Base-by-base conservation (phyloP, 2,888 invertebrate genomes). In the Baccha elongata region DNA sequence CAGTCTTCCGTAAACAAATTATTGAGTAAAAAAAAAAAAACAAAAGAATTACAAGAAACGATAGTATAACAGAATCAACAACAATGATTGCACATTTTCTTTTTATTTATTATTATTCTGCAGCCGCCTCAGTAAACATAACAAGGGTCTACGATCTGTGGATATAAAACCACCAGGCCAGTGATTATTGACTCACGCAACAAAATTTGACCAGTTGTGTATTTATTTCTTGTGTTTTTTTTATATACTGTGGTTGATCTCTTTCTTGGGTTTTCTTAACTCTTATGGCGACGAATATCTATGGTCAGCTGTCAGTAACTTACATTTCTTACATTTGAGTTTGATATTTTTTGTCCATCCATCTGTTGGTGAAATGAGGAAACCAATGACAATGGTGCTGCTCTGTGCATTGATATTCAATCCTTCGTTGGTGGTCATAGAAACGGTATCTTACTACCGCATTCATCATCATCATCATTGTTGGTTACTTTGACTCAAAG, bases 121-220 rank as follows among this genome's bases (percentile, higher is more conserved):
- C 52, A 72, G 29, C 29, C 52, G 29, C n/a, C n/a, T 19, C 21
- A 42, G 44, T 44, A 72, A 65, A 78, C 68, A 48, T 42, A 68
- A 32, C 68, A 13, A 37, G 62, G 75, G 81, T 76, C 76, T 81
- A 76, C 46, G 76, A 76, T 71, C 81, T 81, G 29, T 46, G 15
- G 17, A 67, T 52, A 65, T 52, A 65, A 52, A 76, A 58, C 44
- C 46, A 52, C 58, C 58, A 40, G 58, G 40, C 23, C 40, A 55
- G 26, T 26, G 6, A 13, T 37, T 72, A 71, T 62, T 72, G 65
- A 76, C 48, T 81, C 76, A 76, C 52, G 40, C 48, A 67, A 71
- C 67, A 71, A 71, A 81, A 81, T 76, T 67, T 53, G 67, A 80
- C 75, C 68, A 48, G 53, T 26, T 35, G 19, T 48, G 17, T 50